Evolutionary conservation across 2,113 vertebrate species (phyloP).

Genomic region (Redunca redunca): DNA sequence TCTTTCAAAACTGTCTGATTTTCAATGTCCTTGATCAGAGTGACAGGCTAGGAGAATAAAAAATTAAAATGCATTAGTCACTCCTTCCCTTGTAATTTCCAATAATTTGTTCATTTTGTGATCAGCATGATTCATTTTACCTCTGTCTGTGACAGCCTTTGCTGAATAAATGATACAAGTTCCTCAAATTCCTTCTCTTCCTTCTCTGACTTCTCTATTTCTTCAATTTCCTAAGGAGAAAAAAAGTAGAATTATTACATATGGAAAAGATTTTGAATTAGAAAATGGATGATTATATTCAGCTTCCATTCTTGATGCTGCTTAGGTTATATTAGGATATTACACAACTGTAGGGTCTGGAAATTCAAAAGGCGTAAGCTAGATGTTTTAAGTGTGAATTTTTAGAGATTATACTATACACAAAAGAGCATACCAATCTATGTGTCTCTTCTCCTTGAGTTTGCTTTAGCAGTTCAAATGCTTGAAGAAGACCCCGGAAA

Average conservation of each 20-base stretch:
- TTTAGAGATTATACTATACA: neutral
- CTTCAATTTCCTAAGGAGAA: constrained; percentile 87
- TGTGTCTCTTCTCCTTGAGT: constrained; percentile 91
- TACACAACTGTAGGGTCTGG: neutral
- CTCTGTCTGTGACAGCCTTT: constrained; percentile 95
- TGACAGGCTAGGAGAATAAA: constrained; percentile 88
- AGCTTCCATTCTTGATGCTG: neutral
- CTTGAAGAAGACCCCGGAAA: constrained; percentile 96
- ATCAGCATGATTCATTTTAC: constrained; percentile 76
- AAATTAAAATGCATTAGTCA: constrained; percentile 42
- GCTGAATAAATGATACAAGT: constrained; percentile 95
- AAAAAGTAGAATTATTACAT: constrained; percentile 24
- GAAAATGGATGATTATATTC: neutral
- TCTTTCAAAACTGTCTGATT: constrained; percentile 87
- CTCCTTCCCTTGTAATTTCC: neutral
- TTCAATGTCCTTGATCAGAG: constrained; percentile 91
- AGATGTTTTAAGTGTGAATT: neutral
- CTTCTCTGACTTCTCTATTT: constrained; percentile 84
- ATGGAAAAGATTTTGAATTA: constrained; percentile 28
- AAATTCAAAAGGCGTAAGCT: neutral
- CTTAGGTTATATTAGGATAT: neutral
- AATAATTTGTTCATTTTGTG: constrained; percentile 30
- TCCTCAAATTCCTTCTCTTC: constrained; percentile 91
- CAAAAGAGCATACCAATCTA: constrained; percentile 83
- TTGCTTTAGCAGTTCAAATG: constrained; percentile 94